Percentiles rank a stretch among this genome's conserved stretches.
Evolutionary conservation across 2,888 invertebrate genomes (phyloP).

Genomic region (Acleris holmiana): DNA sequence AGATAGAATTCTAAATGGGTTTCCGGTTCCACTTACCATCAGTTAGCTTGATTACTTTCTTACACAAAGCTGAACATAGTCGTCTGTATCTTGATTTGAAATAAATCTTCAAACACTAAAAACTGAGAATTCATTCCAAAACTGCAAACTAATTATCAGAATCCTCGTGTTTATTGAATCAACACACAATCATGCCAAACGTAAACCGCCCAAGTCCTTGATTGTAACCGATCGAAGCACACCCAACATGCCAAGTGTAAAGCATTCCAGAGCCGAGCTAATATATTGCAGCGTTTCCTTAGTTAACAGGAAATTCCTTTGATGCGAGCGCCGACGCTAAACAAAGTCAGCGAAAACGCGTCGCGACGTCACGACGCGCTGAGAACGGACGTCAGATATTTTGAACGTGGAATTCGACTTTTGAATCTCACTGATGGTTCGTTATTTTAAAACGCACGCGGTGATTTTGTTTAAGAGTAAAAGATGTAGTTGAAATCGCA

Average conservation of each 20-base stretch:
- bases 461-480: too few species aligned
- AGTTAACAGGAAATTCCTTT: conserved; percentile 79
- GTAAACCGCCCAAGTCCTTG: conserved; percentile 39
- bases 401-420: conserved; percentile 44
- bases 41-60: too few species aligned
- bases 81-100: too few species aligned
- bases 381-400: conserved; percentile 49
- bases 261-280: conserved; percentile 61
- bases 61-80: too few species aligned
- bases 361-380: conserved; percentile 56
- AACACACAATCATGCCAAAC: conserved; percentile 29
- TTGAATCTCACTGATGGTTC: neutral
- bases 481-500: too few species aligned
- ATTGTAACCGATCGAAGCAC: conserved; percentile 53
- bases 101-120: too few species aligned
- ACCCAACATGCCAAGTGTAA: conserved; percentile 52
- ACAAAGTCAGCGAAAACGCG: conserved; percentile 71
- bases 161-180: conserved; percentile 28
- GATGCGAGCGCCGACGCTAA: conserved; percentile 67
- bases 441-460: too few species aligned
- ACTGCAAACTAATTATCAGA: neutral
- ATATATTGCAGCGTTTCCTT: conserved; percentile 60
- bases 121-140: too few species aligned
- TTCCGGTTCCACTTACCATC: too few species aligned
- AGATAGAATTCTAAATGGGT: too few species aligned